phyloP scores from a whole-genome alignment of 2,888 invertebrate genomes.

The Phymatocera aterrima region DNA sequence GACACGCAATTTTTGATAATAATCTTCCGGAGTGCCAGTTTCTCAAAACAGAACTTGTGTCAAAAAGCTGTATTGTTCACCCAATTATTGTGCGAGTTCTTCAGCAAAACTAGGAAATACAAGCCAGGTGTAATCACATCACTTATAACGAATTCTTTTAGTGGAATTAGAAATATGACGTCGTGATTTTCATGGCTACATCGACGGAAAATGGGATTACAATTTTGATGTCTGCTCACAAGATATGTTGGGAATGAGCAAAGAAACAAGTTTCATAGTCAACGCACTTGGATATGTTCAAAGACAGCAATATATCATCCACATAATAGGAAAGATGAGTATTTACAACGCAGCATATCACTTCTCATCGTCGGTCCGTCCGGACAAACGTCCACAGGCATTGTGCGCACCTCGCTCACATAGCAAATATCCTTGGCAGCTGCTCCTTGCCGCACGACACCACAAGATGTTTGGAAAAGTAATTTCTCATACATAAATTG shows the following conservation, averaged over 20 bases:
- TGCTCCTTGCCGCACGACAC: background rate
- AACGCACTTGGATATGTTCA: background rate
- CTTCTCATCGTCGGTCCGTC: background rate
- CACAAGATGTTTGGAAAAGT: conserved; percentile 15
- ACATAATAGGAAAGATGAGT: conserved; percentile 7
- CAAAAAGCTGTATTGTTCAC: background rate
- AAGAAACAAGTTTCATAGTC: conserved; percentile 8
- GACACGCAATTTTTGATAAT: background rate
- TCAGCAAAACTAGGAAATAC: too few relatives aligned
- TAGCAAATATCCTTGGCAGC: conserved; percentile 15
- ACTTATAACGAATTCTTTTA: too few relatives aligned
- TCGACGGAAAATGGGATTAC: background rate
- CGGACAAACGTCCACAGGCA: background rate
- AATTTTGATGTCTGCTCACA: background rate
- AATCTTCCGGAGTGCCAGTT: background rate
- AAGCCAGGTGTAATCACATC: too few relatives aligned
- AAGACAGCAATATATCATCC: background rate
- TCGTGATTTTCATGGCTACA: background rate
- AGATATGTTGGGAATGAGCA: conserved; percentile 5
- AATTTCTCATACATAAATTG: background rate
- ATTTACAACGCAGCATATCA: conserved; percentile 8
- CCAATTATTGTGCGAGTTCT: too few relatives aligned
- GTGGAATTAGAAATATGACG: background rate
- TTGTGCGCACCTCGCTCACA: background rate
- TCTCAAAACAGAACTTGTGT: background rate